These are phyloP conservation scores for Rhinoptilus africanus DNA, from an alignment of 2,113 vertebrate species.

Conservation along the genomic window DNA sequence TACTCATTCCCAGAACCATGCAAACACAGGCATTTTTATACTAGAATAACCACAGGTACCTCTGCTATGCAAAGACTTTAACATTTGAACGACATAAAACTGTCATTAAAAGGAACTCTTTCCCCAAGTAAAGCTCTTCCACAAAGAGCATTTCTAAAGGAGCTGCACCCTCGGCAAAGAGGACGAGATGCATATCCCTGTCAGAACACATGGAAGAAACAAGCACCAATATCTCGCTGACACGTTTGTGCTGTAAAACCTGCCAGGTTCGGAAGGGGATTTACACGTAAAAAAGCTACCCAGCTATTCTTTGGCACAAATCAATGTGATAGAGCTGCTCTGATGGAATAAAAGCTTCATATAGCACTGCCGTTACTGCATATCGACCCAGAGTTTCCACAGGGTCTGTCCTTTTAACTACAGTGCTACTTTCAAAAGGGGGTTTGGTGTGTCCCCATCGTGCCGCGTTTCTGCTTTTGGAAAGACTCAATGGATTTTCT, in stretches of 20 bases:
- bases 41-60: background rate
- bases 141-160: background rate
- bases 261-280: background rate
- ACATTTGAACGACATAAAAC: background rate
- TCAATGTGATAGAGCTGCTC: background rate
- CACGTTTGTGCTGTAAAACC: background rate
- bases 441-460: background rate
- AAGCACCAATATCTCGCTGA: background rate
- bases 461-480: background rate
- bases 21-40: background rate
- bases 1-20: background rate
- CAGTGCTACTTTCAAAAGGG: background rate
- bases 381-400: background rate
- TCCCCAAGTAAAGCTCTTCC: background rate
- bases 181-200: background rate
- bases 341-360: background rate
- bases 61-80: background rate
- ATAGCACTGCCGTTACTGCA: background rate
- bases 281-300: background rate
- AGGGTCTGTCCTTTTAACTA: background rate
- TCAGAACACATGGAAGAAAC: background rate
- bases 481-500: background rate
- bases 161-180: background rate
- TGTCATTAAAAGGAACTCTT: background rate
- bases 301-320: background rate